Base-by-base conservation (phyloP, 2,113 vertebrate species). In the Zosterops japonicus region DNA sequence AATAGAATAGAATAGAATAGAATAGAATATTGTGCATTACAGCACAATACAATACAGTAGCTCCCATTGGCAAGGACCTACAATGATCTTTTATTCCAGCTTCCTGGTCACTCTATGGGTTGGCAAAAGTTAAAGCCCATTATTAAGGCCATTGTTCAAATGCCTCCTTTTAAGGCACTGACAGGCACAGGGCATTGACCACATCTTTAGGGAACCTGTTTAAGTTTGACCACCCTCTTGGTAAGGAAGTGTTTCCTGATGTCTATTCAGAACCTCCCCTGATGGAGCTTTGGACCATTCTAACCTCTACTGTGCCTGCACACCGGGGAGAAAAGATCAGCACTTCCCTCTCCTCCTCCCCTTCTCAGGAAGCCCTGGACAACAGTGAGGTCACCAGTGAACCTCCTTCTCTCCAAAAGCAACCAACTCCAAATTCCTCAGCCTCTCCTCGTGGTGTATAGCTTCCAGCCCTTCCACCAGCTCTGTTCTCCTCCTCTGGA, bases 261-360 rank as follows among this genome's bases (percentile, higher is more conserved):
- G 3, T 33, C 29, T 3, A 3, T 12, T 33, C 11, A 24, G 53
- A 87, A 39, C 18, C 18, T 77, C 4, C 12, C 5, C 27, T 17
- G 10, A 10, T 25, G 14, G 22, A 8, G 24, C 14, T 65, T 36
- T 81, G 39, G 59, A 12, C 42, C 33, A 5, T 39, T 60, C 9
- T 29, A 8, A 12, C 0, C 0, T 2, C 1, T 46, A 12, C 8
- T 46, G 19, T 33, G 6, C 5, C 14, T 46, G 59, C 8, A 44
- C 27, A 4, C 5, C 2, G 6, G 42, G 7, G 12, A 36, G 19
- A 79, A 35, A 25, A 35, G 36, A 14, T 36, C 11, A 41, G 21
- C 21, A 50, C 6, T 27, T 50, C 9, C 5, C 4, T 52, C 33
- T 63, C 3, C 19, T 49, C 11, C 19, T 67, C 8, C 8, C 24